Conservation (phyloP, 2,888 invertebrate species). For the Monopis laevigella region DNA sequence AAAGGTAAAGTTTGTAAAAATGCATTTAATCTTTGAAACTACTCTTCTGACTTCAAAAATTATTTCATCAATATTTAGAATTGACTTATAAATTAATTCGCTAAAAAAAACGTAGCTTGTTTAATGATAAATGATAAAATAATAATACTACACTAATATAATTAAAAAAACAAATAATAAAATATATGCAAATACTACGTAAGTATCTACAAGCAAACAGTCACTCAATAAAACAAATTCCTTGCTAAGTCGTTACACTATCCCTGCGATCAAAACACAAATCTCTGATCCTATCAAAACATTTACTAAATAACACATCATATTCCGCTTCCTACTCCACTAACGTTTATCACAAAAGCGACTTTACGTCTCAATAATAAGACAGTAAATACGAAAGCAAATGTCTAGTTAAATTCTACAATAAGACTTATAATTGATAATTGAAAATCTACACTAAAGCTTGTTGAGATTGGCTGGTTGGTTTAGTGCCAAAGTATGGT, state of each 20-base stretch:
- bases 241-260: constrained; percentile 24
- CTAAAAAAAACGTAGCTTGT: no score
- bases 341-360: background rate
- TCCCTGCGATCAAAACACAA: constrained; percentile 47
- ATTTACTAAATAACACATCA: constrained; percentile 21
- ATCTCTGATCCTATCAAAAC: constrained; percentile 47
- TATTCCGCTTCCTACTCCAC: background rate
- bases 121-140: no score
- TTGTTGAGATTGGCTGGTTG: constrained; percentile 6
- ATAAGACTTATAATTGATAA: constrained; percentile 9
- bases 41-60: no score
- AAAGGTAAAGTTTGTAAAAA: no score
- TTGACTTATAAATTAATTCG: no score
- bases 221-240: constrained; percentile 41
- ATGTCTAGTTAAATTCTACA: no score
- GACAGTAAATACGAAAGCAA: no score
- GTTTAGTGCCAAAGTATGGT: constrained; percentile 5
- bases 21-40: no score
- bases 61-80: no score
- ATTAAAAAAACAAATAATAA: no score
- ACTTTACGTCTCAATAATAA: background rate
- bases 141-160: no score
- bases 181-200: no score
- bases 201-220: constrained; percentile 26
- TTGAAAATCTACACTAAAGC: background rate